A percentile compares a stretch with the other conserved stretches of the same genome.
These are phyloP conservation scores for Epirrhoe tristata DNA, from an alignment of 2,888 invertebrate species.

Conservation along the genomic window DNA sequence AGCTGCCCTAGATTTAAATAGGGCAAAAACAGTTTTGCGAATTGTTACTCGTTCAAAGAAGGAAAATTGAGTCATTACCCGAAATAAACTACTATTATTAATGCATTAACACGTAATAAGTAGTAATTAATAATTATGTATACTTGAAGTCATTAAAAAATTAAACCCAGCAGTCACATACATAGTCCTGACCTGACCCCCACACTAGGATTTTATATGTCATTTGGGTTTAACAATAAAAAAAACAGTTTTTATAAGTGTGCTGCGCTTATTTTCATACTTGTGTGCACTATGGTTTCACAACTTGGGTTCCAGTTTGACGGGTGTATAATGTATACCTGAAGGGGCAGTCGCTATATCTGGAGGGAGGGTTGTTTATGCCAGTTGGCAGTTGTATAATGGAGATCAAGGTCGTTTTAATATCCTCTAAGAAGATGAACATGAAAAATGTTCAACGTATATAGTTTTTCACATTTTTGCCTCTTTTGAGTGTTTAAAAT, in stretches of 20 bases:
- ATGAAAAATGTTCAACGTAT: background rate
- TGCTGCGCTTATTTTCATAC: background rate
- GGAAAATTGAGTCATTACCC: slow-evolving; percentile 30
- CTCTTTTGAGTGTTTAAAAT: too few relatives aligned
- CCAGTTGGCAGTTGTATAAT: background rate
- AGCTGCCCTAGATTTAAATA: slow-evolving; percentile 48
- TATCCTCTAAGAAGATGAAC: background rate
- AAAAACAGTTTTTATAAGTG: background rate
- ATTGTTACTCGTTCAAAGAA: slow-evolving; percentile 27
- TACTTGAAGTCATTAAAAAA: background rate
- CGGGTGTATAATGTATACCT: background rate
- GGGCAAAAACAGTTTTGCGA: slow-evolving; percentile 46
- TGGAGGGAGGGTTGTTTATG: background rate
- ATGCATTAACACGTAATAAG: background rate
- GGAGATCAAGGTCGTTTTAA: background rate
- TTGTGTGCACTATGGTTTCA: background rate
- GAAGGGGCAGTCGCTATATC: background rate
- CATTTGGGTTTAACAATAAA: too few relatives aligned
- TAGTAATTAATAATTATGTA: background rate
- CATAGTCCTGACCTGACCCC: too few relatives aligned
- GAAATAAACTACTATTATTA: slow-evolving; percentile 9
- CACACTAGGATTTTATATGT: too few relatives aligned
- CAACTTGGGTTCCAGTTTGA: background rate
- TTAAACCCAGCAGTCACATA: too few relatives aligned
- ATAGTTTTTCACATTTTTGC: background rate